Evolutionary conservation across 1,140 invertebrate species (phyloP).

Genomic region (Tribolium castaneum): DNA sequence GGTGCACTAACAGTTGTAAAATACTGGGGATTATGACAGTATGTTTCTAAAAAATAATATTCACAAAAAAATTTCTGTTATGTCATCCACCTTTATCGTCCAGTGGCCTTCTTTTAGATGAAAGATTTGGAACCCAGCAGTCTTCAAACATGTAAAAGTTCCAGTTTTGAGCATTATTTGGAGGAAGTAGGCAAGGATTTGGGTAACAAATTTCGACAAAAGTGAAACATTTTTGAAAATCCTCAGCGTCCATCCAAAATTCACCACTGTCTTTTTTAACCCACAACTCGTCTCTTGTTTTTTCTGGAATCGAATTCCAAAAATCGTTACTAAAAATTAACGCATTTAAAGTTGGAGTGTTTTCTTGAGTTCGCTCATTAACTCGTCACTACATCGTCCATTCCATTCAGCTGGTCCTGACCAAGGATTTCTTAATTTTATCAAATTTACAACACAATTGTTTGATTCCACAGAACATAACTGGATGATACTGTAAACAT

Average conservation of each 20-base stretch:
- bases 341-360: not conserved
- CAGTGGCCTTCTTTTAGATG: not conserved
- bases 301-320: constrained; percentile 83
- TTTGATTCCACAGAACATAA: not conserved
- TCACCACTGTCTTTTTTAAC: constrained; percentile 93
- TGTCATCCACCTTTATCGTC: not conserved
- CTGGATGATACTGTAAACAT: not conserved
- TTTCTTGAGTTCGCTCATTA: constrained; percentile 57
- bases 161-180: not conserved
- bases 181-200: constrained; percentile 8
- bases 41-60: constrained; percentile 19
- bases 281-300: constrained; percentile 87
- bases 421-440: constrained; percentile 94
- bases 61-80: not conserved
- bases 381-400: constrained; percentile 94
- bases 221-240: constrained; percentile 34
- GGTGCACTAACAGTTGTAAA: not conserved
- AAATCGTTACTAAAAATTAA: constrained; percentile 75
- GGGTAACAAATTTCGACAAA: constrained; percentile 42
- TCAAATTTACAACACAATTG: constrained; percentile 63
- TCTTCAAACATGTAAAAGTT: constrained; percentile 37
- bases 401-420: constrained; percentile 98
- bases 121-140: constrained; percentile 16
- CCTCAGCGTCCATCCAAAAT: constrained; percentile 85
- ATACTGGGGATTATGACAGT: constrained; percentile 29